Evolutionary conservation across 1,140 invertebrate species (phyloP).

Genomic region (Meloidogyne chitwoodi): DNA sequence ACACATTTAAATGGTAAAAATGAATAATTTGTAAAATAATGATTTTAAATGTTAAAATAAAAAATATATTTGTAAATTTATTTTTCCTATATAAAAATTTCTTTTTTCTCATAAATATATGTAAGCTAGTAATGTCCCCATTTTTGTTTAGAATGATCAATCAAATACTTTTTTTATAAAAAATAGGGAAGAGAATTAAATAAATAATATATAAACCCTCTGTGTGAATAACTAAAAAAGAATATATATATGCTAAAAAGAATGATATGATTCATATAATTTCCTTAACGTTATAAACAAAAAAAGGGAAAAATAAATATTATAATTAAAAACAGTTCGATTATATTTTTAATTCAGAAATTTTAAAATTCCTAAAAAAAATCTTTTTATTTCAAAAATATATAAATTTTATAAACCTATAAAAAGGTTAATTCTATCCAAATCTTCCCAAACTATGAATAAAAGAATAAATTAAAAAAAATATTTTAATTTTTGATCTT

Average conservation of each 20-base stretch:
- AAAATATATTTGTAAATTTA: background rate
- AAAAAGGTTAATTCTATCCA: too few species aligned
- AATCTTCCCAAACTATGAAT: too few species aligned
- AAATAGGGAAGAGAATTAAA: background rate
- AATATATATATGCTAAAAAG: background rate
- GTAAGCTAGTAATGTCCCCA: background rate
- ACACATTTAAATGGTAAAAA: too few species aligned
- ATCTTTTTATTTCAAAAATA: too few species aligned
- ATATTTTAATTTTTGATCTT: background rate
- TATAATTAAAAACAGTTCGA: too few species aligned
- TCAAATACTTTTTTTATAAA: background rate
- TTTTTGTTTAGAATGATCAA: background rate
- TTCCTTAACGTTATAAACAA: background rate
- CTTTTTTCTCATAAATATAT: background rate
- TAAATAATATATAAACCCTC: background rate
- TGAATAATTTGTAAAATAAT: background rate
- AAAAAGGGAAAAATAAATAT: too few species aligned
- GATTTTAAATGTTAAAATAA: background rate
- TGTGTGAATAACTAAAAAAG: background rate
- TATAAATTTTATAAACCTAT: too few species aligned
- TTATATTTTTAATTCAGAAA: too few species aligned
- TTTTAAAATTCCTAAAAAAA: too few species aligned
- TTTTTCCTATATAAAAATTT: background rate
- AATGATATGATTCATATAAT: background rate
- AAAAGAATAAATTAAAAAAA: background rate